Conservation (phyloP, 2,113 vertebrate species). For the Tricholaema leucomelas region DNA sequence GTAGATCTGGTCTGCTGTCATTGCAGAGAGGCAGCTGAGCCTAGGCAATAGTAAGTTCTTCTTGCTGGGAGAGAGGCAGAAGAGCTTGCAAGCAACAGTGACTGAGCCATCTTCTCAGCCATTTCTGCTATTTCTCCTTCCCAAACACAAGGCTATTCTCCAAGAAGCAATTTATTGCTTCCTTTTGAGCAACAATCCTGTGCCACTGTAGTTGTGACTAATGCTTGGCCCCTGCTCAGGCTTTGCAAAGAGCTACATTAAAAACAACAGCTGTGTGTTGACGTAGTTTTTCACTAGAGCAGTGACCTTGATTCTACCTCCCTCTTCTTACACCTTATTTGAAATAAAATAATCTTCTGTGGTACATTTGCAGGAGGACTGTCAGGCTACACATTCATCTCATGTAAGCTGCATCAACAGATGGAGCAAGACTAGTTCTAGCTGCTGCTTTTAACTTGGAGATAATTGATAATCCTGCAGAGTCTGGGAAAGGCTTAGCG, state of each 20-base stretch:
- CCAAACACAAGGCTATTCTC: neutral
- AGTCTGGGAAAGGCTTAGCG: no score
- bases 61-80: fast-evolving
- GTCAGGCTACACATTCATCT: no score
- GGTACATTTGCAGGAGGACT: no score
- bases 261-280: neutral
- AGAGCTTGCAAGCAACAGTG: neutral
- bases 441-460: no score
- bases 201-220: neutral
- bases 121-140: neutral
- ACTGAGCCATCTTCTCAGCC: neutral
- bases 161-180: neutral
- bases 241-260: neutral
- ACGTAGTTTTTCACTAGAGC: no score
- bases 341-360: no score
- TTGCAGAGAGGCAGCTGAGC: neutral
- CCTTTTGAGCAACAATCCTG: neutral
- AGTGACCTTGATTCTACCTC: no score
- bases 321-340: no score
- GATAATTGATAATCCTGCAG: no score
- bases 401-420: no score
- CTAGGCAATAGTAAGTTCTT: neutral
- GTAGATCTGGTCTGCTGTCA: neutral
- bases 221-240: neutral
- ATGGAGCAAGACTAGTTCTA: no score